Base-by-base conservation (phyloP, 1,140 invertebrate species). In the Trichonephila clavipes region DNA sequence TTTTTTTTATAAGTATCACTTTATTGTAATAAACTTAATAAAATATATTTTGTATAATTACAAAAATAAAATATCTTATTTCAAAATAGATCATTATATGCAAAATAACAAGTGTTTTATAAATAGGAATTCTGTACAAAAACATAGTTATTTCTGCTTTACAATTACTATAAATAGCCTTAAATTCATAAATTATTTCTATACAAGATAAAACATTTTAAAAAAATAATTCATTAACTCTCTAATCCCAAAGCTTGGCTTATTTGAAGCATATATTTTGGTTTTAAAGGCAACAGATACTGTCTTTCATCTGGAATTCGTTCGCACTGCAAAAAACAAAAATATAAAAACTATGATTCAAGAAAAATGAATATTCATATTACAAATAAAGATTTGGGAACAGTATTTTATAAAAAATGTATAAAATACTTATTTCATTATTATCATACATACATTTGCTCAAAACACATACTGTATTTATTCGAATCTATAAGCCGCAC, bases 251-350 rank as follows among this genome's bases (percentile, higher is more conserved):
- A 91, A 40, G 95, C 95, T 92, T 95, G 95, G 90, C 95, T 96
- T 19, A 97, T 95, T 95, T 97, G 97, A 91, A 96, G 95, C 64
- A 97, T 95, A 94, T 97, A 97, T 51, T 95, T 95, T 81, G 95
- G 96, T 91, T 96, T 95, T 40, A 97, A 95, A 59, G 97, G 97
- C 34, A 97, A 95, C 93, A 96, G 96, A 94, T 96, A 97, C 82
- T 95, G 96, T 92, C 96, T 95, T 89, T 96, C 96, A 66, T 95
- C 95, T 66, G 96, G 95, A 61, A 97, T 95, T 51, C 95, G 95
- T 94, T 96, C 95, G 96, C 97, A 97, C 83, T 94, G 59, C 0
- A 94, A 94, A 90, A 34, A 66, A 40, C 1, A 69, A 24, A 69
- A 69, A 8, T n/a, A 24, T 69, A 8, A 21, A 24, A n/a, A n/a